phyloP scores from a whole-genome alignment of 2,113 vertebrate species.

The Suncus etruscus region DNA sequence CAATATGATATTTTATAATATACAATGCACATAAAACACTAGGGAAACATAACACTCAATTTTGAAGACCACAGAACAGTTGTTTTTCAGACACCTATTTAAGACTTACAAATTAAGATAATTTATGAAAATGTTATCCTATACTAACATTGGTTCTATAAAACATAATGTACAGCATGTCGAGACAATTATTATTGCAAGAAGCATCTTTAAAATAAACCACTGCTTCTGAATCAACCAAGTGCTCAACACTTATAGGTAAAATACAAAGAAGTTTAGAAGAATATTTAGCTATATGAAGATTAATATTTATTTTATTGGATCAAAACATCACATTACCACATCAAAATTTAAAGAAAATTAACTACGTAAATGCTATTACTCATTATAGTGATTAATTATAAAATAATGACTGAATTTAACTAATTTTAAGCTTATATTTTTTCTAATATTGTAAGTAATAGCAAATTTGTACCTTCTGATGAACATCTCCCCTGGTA shows the following conservation, averaged over 20 bases:
- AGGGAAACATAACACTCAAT: neutral
- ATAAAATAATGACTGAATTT: neutral
- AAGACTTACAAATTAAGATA: neutral
- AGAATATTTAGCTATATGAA: neutral
- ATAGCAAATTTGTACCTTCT: neutral
- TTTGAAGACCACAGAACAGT: neutral
- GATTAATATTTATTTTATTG: neutral
- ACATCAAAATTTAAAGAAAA: neutral
- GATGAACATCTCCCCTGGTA: neutral
- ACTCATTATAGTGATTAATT: neutral
- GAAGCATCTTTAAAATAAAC: neutral
- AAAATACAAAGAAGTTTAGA: neutral
- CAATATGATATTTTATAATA: neutral
- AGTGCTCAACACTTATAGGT: neutral
- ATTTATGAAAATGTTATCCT: neutral
- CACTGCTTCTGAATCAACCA: neutral
- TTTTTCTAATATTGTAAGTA: neutral
- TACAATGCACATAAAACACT: neutral
- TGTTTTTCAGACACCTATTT: neutral
- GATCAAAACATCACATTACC: neutral
- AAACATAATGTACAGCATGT: constrained; percentile 1
- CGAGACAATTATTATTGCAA: neutral
- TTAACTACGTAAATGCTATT: neutral
- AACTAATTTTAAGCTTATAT: neutral
- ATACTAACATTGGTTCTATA: neutral